These are phyloP conservation scores for Tinea semifulvella DNA, from an alignment of 2,888 invertebrate genomes.

Conservation along the genomic window DNA sequence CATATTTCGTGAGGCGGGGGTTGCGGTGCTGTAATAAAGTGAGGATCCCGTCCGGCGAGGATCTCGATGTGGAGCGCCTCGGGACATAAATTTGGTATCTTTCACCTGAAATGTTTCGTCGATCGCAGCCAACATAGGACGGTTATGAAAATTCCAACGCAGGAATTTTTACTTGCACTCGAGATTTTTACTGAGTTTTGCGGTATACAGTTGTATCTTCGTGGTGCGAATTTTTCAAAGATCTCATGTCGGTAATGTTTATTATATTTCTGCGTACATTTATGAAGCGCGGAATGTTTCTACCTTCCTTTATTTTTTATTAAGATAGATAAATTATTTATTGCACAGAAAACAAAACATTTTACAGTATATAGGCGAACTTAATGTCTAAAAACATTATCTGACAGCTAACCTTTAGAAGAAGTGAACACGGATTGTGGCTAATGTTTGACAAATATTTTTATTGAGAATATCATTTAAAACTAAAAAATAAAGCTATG, in stretches of 20 bases:
- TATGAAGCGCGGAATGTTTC: slow-evolving; percentile 51
- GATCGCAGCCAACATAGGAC: slow-evolving; percentile 25
- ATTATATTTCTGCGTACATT: slow-evolving; percentile 58
- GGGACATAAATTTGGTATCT: slow-evolving; percentile 49
- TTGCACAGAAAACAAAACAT: no score
- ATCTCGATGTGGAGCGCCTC: slow-evolving; percentile 32
- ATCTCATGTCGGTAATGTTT: slow-evolving; percentile 54
- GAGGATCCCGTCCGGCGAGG: slow-evolving; percentile 31
- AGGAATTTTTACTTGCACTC: slow-evolving; percentile 57
- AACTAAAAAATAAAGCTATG: no score
- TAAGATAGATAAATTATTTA: no score
- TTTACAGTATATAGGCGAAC: no score
- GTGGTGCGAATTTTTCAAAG: slow-evolving; percentile 54
- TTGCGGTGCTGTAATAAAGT: slow-evolving; percentile 21
- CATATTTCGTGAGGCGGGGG: slow-evolving; percentile 36
- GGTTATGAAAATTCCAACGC: slow-evolving; percentile 63
- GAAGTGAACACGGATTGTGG: no score
- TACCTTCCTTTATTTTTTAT: no score
- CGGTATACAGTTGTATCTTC: slow-evolving; percentile 36
- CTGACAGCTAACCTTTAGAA: no score
- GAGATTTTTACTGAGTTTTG: slow-evolving; percentile 59
- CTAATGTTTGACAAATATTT: no score
- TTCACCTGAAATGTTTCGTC: slow-evolving; percentile 45
- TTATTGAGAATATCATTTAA: no score
- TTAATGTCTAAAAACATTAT: no score